Evolutionary conservation across 2,797 vertebrate genomes (phyloP).

Genomic region (Hephaestus fuliginosus): DNA sequence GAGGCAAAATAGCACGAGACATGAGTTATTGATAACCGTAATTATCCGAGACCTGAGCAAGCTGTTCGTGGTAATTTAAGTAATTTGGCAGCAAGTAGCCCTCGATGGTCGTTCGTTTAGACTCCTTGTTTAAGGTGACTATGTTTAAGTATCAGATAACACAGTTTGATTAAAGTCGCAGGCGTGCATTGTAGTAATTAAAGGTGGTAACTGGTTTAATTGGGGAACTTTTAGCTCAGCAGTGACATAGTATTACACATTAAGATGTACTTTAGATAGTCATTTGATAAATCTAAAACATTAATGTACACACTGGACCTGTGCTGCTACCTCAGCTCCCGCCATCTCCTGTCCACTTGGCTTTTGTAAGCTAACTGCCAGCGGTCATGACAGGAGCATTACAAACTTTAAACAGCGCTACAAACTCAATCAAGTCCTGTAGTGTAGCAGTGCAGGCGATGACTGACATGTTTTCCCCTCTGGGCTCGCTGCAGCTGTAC

Average conservation of each 20-base stretch:
- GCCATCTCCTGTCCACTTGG: background rate
- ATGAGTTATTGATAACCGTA: slow-evolving; percentile 53
- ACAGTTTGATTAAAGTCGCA: background rate
- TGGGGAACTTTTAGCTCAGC: background rate
- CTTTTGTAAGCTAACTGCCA: background rate
- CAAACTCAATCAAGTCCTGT: background rate
- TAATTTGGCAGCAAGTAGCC: slow-evolving; percentile 20
- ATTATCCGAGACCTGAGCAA: slow-evolving; percentile 53
- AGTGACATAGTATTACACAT: background rate
- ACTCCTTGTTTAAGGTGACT: slow-evolving; percentile 12
- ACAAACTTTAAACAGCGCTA: background rate
- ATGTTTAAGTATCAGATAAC: background rate
- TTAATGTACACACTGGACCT: background rate
- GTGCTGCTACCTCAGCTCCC: background rate
- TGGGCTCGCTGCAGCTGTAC: background rate
- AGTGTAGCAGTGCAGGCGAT: background rate
- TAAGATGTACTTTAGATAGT: background rate
- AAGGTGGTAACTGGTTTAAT: background rate
- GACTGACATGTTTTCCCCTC: slow-evolving; percentile 3
- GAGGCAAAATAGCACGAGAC: slow-evolving; percentile 47
- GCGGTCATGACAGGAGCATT: background rate
- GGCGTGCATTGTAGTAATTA: too few species aligned
- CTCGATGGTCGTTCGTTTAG: background rate
- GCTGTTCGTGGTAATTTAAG: slow-evolving; percentile 42
- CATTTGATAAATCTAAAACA: background rate